Evolutionary conservation across 2,797 vertebrate genomes (phyloP), one percentile per base, ranked within the genome.

Genomic region (Euphonia xanthogaster): DNA sequence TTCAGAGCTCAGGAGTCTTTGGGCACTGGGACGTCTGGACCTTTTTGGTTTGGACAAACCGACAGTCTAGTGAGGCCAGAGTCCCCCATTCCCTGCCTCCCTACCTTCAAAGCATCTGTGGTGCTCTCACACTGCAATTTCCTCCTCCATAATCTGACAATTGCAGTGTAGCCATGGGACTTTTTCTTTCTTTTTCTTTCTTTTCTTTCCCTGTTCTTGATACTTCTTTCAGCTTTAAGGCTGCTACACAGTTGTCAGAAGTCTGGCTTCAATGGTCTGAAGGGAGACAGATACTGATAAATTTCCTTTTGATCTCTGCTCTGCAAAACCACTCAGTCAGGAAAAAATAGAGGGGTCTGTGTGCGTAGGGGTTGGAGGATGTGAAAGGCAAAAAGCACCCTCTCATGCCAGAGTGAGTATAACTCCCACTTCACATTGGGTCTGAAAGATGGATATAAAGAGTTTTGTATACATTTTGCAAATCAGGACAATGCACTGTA

Each of bases 281-380:
- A 96, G 96, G 88, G 95, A 98, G 98, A 96, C 97, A 98, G 98
- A 97, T 96, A 96, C 97, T 97, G 98, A 98, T 98, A 98, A 97
- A 95, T 96, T 96, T 91, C 82, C 98, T 98, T 98, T 98, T 98
- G 98, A 98, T 98, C 97, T 98, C 68, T 94, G 66, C 90, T 91
- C 86, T 96, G 94, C 92, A 97, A 94, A 97, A 96, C 72, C 79
- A 91, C 94, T 97, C 94, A 60, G 90, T 87, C 68, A 82, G 86
- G 82, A 95, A 96, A 89, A 94, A 92, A 74, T 78, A 88, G 62
- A 66, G 78, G 85, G 53, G 91, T 83, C 83, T 96, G 94, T 70
- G 94, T 97, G 97, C 10, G 78, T 96, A 98, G 97, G 97, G 87
- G 58, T 93, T 94, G 92, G 92, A 94, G 96, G 93, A 97, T 68